Base-by-base conservation (phyloP, 2,113 vertebrate genomes). In the Bubo blakistoni region DNA sequence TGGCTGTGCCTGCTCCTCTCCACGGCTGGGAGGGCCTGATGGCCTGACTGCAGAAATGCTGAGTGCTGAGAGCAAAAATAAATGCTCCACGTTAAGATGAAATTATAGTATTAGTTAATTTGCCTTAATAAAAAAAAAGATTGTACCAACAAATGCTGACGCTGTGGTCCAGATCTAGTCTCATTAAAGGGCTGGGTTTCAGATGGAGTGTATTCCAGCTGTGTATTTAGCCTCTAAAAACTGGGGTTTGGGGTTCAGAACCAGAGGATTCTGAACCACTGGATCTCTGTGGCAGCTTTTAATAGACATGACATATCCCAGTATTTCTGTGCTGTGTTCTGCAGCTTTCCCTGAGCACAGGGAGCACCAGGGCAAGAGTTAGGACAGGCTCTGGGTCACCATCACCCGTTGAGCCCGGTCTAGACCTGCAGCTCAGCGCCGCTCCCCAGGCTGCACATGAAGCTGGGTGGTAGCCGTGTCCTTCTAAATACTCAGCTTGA, bases 241-340 rank as follows among this genome's bases (percentile, higher is more conserved):
- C 38, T 36, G 82, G 65, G 70, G 34, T 58, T 82, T 72, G 91
- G 11, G 4, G 32, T 15, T 59, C 70, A 27, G n/a, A 13, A 40
- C 21, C 40, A 6, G 82, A 14, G 42, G n/a, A 25, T 13, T 42
- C 40, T 42, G 40, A 42, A 42, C 40, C 26, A 10, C 34, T 89
- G 46, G 9, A 5, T 40, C 47, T 7, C 67, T 85, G 69, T 10
- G 73, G 20, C 40, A 81, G 76, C 86, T 92, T 91, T 59, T 61
- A 21, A 40, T 54, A 52, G 46, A 8, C 0, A 0, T 30, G 79
- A 13, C n/a, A 21, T 5, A 3, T 47, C 29, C 38, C 38, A 3
- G 49, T 36, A 5, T 58, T 42, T 65, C 83, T n/a, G 54, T 51
- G 61, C 66, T 51, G 20, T 21, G 26, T 8, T 26, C 47, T 21